phyloP scores from a whole-genome alignment of 92 coral and sea anemone species.

The Epizoanthus stellaris region DNA sequence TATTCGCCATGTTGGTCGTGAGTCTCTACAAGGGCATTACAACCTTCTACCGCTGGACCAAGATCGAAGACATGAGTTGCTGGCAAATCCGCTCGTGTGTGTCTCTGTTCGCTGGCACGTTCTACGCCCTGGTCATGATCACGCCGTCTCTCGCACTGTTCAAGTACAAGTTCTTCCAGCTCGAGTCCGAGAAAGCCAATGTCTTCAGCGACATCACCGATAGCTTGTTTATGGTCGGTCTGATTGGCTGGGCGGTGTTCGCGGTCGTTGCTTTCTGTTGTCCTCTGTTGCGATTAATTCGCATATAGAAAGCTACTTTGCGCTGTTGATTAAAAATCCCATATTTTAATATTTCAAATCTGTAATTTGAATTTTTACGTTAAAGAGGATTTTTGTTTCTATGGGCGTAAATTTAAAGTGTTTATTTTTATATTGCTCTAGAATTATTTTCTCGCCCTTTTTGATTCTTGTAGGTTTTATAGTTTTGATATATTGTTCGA shows the following conservation, averaged over 20 bases:
- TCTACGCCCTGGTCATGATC: conserved; percentile 67
- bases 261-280: conserved; percentile 75
- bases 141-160: conserved; percentile 78
- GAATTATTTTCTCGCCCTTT: too few relatives aligned
- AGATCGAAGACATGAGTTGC: conserved; percentile 74
- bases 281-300: conserved; percentile 74
- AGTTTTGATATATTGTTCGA: too few relatives aligned
- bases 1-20: conserved; percentile 59
- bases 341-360: too few relatives aligned
- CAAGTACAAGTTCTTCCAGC: conserved; percentile 77
- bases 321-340: too few relatives aligned
- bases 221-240: conserved; percentile 81
- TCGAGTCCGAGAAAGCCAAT: conserved; percentile 64
- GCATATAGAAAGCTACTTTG: conserved; percentile 23
- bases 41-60: conserved; percentile 83
- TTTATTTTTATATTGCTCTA: too few relatives aligned
- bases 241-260: conserved; percentile 79
- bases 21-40: conserved; percentile 77
- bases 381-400: too few relatives aligned
- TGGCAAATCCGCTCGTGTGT: conserved; percentile 84
- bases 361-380: too few relatives aligned
- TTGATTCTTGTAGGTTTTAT: too few relatives aligned
- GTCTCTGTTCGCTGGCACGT: conserved; percentile 79
- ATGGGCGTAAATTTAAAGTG: too few relatives aligned
- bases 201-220: conserved; percentile 78